Base-by-base conservation (phyloP, 2,113 vertebrate genomes). In the Marcusenius ussheri region DNA sequence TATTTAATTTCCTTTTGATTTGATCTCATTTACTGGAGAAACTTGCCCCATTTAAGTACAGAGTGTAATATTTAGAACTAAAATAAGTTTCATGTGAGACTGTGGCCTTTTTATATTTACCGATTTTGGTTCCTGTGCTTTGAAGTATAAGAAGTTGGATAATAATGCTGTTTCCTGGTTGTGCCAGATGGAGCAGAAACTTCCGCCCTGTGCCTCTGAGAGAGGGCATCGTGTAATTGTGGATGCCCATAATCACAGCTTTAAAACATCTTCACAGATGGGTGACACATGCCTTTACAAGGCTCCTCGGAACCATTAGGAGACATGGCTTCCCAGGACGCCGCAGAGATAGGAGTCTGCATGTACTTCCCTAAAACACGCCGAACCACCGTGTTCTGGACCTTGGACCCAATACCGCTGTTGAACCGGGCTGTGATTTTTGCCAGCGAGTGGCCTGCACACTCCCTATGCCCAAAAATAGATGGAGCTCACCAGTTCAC, bases 71-170 rank as follows among this genome's bases (percentile, higher is more conserved):
- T 87, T 56, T 53, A 53, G 15, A 39, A 27, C 58, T 88, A 70
- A 88, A 88, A 70, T 27, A 88, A 11, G 7, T 88, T 88, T 88
- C 21, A 24, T 42, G 31, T 88, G 9, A 47, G 13, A 87, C 58
- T 13, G 27, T 88, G 56, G 51, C 91, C 56, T 88, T 89, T 89
- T 91, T 93, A 92, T 93, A 93, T 62, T 93, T 91, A 91, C 91
- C 90, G 93, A 93, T 94, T 94, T 94, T 93, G 93, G 90, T 90
- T 91, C 92, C 92, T 93, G 91, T 94, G 92, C 93, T 94, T 93
- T 94, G 93, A 93, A 94, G 93, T 89, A 89, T 91, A 93, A 92
- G 91, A 93, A 39, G 39, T 49, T 53, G 70, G 85, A 90, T 39
- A 11, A 90, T 24, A 90, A n/a, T n/a, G 58, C 45, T 35, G 27